A percentile compares a stretch with the other conserved stretches of the same genome.
phyloP scores from a whole-genome alignment of 1,140 invertebrate genomes.

The Sarcophaga peregrina region DNA sequence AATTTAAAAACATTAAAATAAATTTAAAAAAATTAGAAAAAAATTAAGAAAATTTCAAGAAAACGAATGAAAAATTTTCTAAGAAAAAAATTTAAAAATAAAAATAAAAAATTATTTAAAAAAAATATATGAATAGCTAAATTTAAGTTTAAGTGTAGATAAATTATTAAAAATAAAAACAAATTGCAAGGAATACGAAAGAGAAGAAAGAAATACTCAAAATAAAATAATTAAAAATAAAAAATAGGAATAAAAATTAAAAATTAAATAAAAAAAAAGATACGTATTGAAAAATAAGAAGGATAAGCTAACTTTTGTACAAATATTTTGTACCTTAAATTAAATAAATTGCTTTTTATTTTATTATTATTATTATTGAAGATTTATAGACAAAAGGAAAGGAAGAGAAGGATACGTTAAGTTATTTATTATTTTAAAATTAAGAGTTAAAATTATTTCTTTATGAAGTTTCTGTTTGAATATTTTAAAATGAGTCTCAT shows the following conservation, averaged over 20 bases:
- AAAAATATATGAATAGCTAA: background rate
- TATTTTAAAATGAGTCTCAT: no score
- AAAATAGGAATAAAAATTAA: background rate
- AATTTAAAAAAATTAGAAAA: background rate
- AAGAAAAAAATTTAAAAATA: background rate
- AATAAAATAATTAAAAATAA: background rate
- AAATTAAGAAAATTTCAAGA: background rate
- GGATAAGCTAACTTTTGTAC: constrained; percentile 24
- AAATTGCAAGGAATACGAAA: no score
- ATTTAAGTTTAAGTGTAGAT: constrained; percentile 1
- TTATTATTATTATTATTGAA: constrained; percentile 8
- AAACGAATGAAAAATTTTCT: constrained; percentile 12
- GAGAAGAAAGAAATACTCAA: no score
- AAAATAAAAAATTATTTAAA: background rate
- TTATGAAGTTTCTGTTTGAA: background rate
- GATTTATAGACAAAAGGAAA: background rate
- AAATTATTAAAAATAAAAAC: background rate
- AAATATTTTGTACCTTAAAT: constrained; percentile 33
- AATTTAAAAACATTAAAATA: no score
- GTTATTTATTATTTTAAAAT: background rate
- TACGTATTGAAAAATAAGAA: background rate
- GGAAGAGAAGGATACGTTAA: background rate
- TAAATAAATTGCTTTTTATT: background rate
- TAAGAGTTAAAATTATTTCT: background rate
- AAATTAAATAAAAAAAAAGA: constrained; percentile 20